phyloP scores from a whole-genome alignment of 2,888 invertebrate species.

The Tuta absoluta region DNA sequence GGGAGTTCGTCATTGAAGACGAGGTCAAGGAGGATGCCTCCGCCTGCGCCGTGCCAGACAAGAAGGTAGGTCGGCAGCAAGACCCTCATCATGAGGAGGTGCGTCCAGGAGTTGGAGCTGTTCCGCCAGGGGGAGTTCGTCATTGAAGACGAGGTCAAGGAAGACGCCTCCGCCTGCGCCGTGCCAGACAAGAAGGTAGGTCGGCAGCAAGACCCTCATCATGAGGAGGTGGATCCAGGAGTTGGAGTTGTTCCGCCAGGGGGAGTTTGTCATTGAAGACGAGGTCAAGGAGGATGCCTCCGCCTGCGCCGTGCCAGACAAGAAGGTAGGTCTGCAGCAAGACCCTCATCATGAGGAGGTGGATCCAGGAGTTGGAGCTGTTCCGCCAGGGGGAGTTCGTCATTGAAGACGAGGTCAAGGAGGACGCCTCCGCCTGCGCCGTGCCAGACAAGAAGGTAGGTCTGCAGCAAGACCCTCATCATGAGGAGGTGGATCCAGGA shows the following conservation, averaged over 20 bases:
- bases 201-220: conserved; percentile 98
- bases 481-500: conserved; percentile 98
- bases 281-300: conserved; percentile 94
- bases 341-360: conserved; percentile 99
- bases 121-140: conserved; percentile 96
- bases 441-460: conserved; percentile 70
- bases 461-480: conserved; percentile 98
- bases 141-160: conserved; percentile 94
- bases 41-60: conserved; percentile 78
- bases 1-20: conserved; percentile 95
- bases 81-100: conserved; percentile 99
- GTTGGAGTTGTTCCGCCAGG: conserved; percentile 93
- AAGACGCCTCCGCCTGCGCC: conserved; percentile 89
- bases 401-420: conserved; percentile 94
- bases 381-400: conserved; percentile 96
- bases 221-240: conserved; percentile 98
- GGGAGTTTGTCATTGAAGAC: conserved; percentile 95
- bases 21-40: conserved; percentile 94
- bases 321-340: conserved; percentile 86
- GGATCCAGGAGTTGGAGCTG: conserved; percentile 93
- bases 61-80: conserved; percentile 86
- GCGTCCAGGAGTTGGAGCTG: conserved; percentile 93
- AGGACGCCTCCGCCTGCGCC: conserved; percentile 89
- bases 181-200: conserved; percentile 70
- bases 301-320: conserved; percentile 78